phyloP scores from a whole-genome alignment of 2,797 vertebrate genomes.

The Fundulus diaphanus region DNA sequence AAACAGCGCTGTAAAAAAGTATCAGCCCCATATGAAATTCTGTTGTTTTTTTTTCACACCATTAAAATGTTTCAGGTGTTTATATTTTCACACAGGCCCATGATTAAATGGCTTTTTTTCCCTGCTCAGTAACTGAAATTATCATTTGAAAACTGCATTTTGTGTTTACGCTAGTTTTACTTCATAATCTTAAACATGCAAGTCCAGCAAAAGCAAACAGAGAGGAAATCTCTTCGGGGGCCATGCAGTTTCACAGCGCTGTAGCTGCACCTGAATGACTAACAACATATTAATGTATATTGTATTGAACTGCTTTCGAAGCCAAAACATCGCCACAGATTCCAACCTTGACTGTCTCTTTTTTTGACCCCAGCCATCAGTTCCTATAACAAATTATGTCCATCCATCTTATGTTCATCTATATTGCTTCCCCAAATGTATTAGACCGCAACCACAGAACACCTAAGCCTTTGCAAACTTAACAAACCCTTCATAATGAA shows the following conservation, averaged over 20 bases:
- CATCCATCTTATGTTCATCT: slow-evolving; percentile 7
- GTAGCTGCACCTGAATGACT: not conserved
- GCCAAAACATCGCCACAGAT: not conserved
- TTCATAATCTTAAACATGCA: not conserved
- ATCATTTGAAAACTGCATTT: not conserved
- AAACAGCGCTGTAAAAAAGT: not conserved
- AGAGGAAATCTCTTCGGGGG: not conserved
- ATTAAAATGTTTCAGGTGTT: not conserved
- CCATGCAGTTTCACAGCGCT: not conserved
- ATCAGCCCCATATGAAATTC: not conserved
- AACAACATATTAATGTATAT: not conserved
- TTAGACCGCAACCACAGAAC: not conserved
- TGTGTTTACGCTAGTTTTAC: not conserved
- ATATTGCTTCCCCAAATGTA: slow-evolving; percentile 18
- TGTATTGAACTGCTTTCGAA: not conserved
- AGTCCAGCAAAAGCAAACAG: not conserved
- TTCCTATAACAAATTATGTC: not conserved
- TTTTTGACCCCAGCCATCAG: not conserved
- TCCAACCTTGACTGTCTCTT: slow-evolving; percentile 8
- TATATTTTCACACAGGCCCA: not conserved
- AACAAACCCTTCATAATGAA: slow-evolving; percentile 24
- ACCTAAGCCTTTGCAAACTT: slow-evolving; percentile 17
- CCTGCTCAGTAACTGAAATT: too few relatives aligned
- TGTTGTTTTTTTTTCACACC: not conserved
- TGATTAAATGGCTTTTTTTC: not conserved